Base-by-base conservation (phyloP, 2,113 vertebrate genomes). In the Numida meleagris region DNA sequence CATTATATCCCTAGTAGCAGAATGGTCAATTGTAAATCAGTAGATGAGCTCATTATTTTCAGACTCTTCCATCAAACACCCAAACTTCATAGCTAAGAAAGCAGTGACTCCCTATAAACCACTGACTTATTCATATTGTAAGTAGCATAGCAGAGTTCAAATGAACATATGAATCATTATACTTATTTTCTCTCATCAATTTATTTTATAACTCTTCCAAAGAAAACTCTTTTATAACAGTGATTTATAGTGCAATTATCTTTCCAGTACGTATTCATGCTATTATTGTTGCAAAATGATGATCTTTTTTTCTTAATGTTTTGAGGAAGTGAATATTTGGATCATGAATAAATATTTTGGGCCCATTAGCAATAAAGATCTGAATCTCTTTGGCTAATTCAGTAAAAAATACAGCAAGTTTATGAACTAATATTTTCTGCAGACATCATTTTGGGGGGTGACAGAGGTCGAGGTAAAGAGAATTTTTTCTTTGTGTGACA, bases 1-100 rank as follows among this genome's bases (percentile, higher is more conserved):
- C 23, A 2, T 96, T 94, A 87, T 61, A 94, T 57, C 71, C 58
- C 65, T 79, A 91, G 88, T 62, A 93, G 82, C 88, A 94, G 89
- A 95, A 95, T 38, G 59, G 65, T 29, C 88, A 46, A 55, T 89
- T 90, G 92, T 93, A 96, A 94, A 86, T 88, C 46, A 75, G 84
- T 70, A 89, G 73, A 82, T 85, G 86, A 95, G 80, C 65, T 93
- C 57, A 90, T 92, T 95, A 82, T 92, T 96, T 97, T 94, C 57
- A 63, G 36, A 86, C 53, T 82, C 36, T 59, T 94, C 81, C 2
- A 1, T 92, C 43, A 70, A 70, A 82, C 34, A 87, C 38, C 67
- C 80, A 84, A 92, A 75, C 71, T 84, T 82, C 55, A 29, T 46
- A 70, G 50, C 55, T 59, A 73, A 81, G 40, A 86, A 27, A 78